Percentiles rank a stretch among this genome's conserved stretches.
These are phyloP conservation scores for Actinemys pallida DNA, from an alignment of 2,113 vertebrate genomes.

Conservation along the genomic window DNA sequence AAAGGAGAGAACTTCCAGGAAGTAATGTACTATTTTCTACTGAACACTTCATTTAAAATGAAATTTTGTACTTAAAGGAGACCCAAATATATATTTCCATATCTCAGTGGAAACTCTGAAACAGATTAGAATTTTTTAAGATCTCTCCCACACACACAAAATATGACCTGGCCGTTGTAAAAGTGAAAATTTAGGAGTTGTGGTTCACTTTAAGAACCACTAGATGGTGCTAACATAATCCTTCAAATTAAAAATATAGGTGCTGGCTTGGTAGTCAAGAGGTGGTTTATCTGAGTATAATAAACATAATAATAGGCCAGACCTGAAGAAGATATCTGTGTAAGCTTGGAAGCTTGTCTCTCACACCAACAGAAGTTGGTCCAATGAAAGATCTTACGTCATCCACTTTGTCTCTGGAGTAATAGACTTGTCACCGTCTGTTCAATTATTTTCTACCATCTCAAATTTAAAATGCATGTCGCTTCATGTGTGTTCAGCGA, in stretches of 20 bases:
- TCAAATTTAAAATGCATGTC: background rate
- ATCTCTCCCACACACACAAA: rapidly evolving
- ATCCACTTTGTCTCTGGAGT: no score
- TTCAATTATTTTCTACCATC: background rate
- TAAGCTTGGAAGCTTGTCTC: background rate
- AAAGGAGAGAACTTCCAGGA: no score
- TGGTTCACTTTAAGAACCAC: background rate
- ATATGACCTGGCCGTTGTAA: rapidly evolving
- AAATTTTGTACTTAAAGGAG: no score
- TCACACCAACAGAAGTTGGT: background rate
- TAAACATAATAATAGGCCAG: background rate
- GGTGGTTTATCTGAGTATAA: background rate
- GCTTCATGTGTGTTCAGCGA: background rate
- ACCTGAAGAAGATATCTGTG: background rate
- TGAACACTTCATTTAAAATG: no score
- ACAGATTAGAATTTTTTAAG: background rate
- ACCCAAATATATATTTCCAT: no score
- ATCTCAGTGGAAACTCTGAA: background rate
- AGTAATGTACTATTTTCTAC: no score
- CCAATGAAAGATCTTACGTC: background rate
- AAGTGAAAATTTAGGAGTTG: background rate
- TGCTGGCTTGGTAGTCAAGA: background rate
- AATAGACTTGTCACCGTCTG: background rate
- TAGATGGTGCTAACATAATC: background rate
- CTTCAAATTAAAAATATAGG: background rate